Conservation (phyloP, 1,140 invertebrate species). For the Halictus rubicundus region DNA sequence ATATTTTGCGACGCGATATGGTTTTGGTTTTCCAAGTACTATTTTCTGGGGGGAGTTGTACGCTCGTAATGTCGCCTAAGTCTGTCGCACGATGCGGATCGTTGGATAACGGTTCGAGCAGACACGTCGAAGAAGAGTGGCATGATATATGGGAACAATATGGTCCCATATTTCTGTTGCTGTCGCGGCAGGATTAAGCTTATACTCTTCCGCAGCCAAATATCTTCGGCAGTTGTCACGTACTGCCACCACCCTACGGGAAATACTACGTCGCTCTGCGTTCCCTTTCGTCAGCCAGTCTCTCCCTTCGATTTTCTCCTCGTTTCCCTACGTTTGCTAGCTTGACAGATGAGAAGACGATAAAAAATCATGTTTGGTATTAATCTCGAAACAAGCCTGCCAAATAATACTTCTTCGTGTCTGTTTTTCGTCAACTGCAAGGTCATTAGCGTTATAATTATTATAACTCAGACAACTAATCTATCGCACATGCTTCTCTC, state of each 20-base stretch:
- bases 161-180: slow-evolving; percentile 67
- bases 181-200: slow-evolving; percentile 68
- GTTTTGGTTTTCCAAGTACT: neutral
- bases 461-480: too few species aligned
- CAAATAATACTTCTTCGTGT: too few species aligned
- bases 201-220: slow-evolving; percentile 65
- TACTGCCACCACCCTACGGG: slow-evolving; percentile 50
- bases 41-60: too few species aligned
- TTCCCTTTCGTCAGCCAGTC: neutral
- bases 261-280: slow-evolving; percentile 17
- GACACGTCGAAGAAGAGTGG: slow-evolving; percentile 56
- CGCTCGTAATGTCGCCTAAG: neutral
- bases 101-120: slow-evolving; percentile 35
- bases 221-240: slow-evolving; percentile 71
- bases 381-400: too few species aligned
- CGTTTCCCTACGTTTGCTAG: neutral
- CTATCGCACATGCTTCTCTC: too few species aligned
- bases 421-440: too few species aligned
- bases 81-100: slow-evolving; percentile 8
- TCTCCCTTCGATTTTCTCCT: neutral
- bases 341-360: neutral
- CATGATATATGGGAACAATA: slow-evolving; percentile 70
- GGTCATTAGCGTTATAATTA: too few species aligned
- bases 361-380: slow-evolving; percentile 36
- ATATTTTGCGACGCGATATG: neutral